Percentiles rank a stretch among this genome's conserved stretches.
phyloP scores from a whole-genome alignment of 2,113 vertebrate species.

The Cyprinodon variegatus region DNA sequence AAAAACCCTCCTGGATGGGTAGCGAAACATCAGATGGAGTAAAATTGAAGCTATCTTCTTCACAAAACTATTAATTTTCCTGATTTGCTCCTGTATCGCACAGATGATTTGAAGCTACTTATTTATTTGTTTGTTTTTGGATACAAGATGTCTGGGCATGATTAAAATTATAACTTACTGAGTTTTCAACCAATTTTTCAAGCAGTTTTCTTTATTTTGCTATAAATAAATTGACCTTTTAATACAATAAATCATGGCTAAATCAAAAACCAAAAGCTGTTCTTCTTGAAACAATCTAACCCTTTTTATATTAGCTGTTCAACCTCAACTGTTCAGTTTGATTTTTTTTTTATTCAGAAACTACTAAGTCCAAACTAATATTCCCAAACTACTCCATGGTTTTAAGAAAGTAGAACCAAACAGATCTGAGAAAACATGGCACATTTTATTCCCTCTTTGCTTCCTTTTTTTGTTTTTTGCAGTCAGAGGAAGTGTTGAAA shows the following conservation, averaged over 20 bases:
- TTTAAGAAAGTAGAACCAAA: neutral
- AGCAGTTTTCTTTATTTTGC: neutral
- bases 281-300: too few relatives aligned
- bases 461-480: slow-evolving; percentile 21
- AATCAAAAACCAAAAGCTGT: neutral
- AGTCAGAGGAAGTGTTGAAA: slow-evolving; percentile 28
- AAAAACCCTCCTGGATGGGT: too few relatives aligned
- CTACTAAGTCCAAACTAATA: neutral
- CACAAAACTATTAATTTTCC: too few relatives aligned
- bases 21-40: too few relatives aligned
- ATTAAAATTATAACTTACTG: neutral
- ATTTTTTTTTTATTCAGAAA: too few relatives aligned
- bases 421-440: slow-evolving; percentile 8
- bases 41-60: too few relatives aligned
- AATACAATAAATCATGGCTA: neutral
- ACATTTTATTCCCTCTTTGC: slow-evolving; percentile 8
- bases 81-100: neutral
- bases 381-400: neutral
- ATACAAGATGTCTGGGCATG: neutral
- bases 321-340: neutral
- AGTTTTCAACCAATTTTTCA: neutral
- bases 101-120: neutral
- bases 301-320: neutral
- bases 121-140: neutral
- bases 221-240: neutral